A percentile compares a stretch with the other conserved stretches of the same genome.
Evolutionary conservation across 1,140 invertebrate genomes (phyloP).

Genomic region (Zaprionus vittiger): DNA sequence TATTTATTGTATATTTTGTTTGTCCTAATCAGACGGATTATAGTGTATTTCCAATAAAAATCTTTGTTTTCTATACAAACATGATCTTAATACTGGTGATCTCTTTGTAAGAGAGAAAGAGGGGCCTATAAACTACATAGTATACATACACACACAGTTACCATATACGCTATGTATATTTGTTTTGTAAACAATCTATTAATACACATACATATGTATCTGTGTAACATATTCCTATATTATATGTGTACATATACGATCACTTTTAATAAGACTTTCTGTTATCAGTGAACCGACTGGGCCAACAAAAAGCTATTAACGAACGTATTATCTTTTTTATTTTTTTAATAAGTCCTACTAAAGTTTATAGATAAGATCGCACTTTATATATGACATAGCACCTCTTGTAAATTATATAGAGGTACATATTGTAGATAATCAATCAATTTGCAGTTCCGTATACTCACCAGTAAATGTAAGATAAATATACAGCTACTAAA

Average conservation of each 20-base stretch:
- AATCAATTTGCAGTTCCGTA: not conserved
- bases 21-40: not conserved
- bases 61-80: no score
- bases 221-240: no score
- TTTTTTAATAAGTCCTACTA: not conserved
- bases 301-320: not conserved
- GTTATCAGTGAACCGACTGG: not conserved
- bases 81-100: no score
- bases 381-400: not conserved
- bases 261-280: not conserved
- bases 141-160: no score
- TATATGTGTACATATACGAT: not conserved
- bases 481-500: conserved; percentile 84
- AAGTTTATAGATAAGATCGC: not conserved
- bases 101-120: no score
- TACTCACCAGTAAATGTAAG: conserved; percentile 83
- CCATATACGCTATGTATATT: no score
- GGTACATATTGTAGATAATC: not conserved
- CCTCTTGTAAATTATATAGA: not conserved
- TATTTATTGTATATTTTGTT: not conserved
- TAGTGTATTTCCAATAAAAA: no score
- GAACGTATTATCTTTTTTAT: not conserved
- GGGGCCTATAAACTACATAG: no score
- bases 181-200: no score
- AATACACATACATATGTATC: no score